phyloP scores from a whole-genome alignment of 2,113 vertebrate species.

The Solea senegalensis region DNA sequence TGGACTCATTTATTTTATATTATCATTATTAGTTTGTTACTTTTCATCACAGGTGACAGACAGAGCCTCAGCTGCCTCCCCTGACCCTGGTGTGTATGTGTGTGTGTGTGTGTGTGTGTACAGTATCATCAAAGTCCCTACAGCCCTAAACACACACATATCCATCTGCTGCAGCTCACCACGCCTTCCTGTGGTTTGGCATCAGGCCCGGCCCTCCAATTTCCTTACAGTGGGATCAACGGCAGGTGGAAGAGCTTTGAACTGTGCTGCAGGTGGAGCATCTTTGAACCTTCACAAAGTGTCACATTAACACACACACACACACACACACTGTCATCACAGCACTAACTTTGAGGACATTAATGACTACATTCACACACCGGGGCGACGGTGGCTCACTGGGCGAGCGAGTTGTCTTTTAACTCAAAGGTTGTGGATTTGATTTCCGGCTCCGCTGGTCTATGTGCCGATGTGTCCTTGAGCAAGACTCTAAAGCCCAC shows the following conservation, averaged over 20 bases:
- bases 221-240: conserved; percentile 54
- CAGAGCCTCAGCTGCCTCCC: too few species aligned
- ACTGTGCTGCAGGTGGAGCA: conserved; percentile 65
- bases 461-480: too few species aligned
- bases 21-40: too few species aligned
- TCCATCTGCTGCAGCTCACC: conserved; percentile 41
- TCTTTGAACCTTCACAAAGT: conserved; percentile 60
- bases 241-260: conserved; percentile 70
- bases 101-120: neutral
- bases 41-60: too few species aligned
- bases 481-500: too few species aligned
- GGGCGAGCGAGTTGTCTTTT: too few species aligned
- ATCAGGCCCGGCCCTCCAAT: conserved; percentile 47
- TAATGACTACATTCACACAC: too few species aligned
- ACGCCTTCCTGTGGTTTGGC: conserved; percentile 70
- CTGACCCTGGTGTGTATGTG: too few species aligned
- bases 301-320: neutral
- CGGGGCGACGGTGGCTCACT: too few species aligned
- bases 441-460: too few species aligned
- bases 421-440: too few species aligned
- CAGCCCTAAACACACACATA: conserved; percentile 32
- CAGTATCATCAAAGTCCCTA: conserved; percentile 42
- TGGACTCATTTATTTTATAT: too few species aligned
- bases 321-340: neutral
- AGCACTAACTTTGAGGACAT: neutral